Evolutionary conservation across 1,140 invertebrate species (phyloP).

Genomic region (Heterodera carotae): DNA sequence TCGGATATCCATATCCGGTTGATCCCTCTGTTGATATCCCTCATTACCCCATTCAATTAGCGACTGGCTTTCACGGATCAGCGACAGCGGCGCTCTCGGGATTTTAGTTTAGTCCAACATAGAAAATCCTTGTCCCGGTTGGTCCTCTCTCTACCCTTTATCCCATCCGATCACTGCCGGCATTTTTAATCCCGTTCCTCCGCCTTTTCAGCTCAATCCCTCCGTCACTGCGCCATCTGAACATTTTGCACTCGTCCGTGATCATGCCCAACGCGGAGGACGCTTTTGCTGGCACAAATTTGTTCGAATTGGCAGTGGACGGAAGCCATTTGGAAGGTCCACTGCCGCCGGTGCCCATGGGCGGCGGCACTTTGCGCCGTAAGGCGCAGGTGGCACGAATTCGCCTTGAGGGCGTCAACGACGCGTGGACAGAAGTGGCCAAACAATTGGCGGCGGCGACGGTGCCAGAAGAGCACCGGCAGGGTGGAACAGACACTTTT

Average conservation of each 20-base stretch:
- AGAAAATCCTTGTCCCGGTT: too few relatives aligned
- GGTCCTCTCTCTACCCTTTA: too few relatives aligned
- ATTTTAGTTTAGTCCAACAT: too few relatives aligned
- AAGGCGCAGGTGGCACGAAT: neutral
- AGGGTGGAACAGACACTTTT: too few relatives aligned
- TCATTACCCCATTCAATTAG: too few relatives aligned
- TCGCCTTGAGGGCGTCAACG: neutral
- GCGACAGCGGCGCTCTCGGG: too few relatives aligned
- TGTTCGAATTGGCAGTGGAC: conserved; percentile 8
- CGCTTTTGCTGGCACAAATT: neutral
- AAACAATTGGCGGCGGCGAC: neutral
- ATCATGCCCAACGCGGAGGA: neutral
- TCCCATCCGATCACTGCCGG: neutral
- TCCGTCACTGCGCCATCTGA: neutral
- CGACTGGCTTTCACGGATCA: too few relatives aligned
- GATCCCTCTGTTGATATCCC: too few relatives aligned
- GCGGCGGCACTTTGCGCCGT: neutral
- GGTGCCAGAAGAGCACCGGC: too few relatives aligned
- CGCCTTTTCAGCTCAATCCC: neutral
- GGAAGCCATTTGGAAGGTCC: neutral
- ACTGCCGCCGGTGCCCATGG: neutral
- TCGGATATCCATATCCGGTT: too few relatives aligned
- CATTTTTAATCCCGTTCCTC: neutral
- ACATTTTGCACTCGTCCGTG: neutral
- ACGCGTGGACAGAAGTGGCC: neutral